These are phyloP conservation scores for Caenorhabditis sinica DNA, from an alignment of 2,888 invertebrate genomes.

Conservation along the genomic window DNA sequence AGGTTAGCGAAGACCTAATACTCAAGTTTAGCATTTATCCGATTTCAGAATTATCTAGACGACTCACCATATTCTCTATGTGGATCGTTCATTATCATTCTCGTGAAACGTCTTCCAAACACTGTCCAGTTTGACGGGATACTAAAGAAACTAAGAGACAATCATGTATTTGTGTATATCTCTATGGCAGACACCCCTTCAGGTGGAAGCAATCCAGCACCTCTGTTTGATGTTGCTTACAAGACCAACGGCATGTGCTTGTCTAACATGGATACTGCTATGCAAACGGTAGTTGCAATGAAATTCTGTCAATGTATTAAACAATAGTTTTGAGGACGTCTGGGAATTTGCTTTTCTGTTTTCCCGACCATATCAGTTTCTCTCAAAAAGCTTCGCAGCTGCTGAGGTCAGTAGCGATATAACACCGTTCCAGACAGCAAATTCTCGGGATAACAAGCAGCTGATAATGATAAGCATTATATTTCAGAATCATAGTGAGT, in stretches of 20 bases:
- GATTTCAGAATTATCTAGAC: not conserved
- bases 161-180: constrained; percentile 1
- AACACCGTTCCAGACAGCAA: no score
- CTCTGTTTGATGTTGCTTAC: not conserved
- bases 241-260: constrained; percentile 6
- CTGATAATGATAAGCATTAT: no score
- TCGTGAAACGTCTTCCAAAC: not conserved
- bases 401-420: no score
- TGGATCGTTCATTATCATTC: not conserved
- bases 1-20: not conserved
- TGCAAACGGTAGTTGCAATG: no score
- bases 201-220: not conserved
- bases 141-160: not conserved
- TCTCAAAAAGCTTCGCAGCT: no score
- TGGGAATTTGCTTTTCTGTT: no score
- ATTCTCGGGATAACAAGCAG: no score
- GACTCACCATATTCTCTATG: not conserved
- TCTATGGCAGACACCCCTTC: not conserved
- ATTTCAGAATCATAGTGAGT: no score
- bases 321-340: no score
- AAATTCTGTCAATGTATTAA: no score
- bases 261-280: not conserved
- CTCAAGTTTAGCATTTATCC: no score
- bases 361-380: no score
- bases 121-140: not conserved